Base-by-base conservation (phyloP, 2,888 invertebrate genomes). In the Muscina levida region DNA sequence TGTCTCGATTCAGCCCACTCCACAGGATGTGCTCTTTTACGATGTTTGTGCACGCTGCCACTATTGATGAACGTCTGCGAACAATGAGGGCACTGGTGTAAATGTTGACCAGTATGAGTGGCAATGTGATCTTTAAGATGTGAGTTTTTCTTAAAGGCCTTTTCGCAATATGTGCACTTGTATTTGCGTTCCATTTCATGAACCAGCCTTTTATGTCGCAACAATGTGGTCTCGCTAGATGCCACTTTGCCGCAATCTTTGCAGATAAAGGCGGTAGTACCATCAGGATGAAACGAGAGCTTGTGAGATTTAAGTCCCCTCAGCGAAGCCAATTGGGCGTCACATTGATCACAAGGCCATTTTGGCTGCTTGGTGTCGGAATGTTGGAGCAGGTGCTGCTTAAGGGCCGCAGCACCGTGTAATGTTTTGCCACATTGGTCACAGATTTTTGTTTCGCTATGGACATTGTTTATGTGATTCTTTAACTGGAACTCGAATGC, bases 41-140 rank as follows among this genome's bases (percentile, higher is more conserved):
- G 79, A 70, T 83, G 82, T 15, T 82, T 79, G 62, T 81, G 82
- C 79, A 82, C 77, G 59, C 82, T 83, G 1, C 77, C 79, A 19
- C 79, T 75, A 1, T 79, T 67, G 62, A 79, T 79, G 72, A 83
- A 82, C 19, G 82, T 83, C 56, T 74, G 75, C 5, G 82, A 72
- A 48, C 83, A 83, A 53, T 79, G 79, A 0, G 72, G 31, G n/a
- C 82, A 83, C 8, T 76, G 79, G 44, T 82, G 79, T 10, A 82
- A 62, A 53, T 67, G 74, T 39, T 76, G 73, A 1, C 82, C 82
- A 13, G 83, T 82, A 13, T 83, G 83, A 2, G 79, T 83, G 5
- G 83, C 77, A 53, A 77, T 72, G 39, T 83, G 83, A 56, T 82
- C 82, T 24, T 51, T 31, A 17, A 77, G 62, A 15, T 17, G 17